These are phyloP conservation scores for Tenualosa ilisha DNA, from an alignment of 2,797 vertebrate genomes.

Conservation along the genomic window DNA sequence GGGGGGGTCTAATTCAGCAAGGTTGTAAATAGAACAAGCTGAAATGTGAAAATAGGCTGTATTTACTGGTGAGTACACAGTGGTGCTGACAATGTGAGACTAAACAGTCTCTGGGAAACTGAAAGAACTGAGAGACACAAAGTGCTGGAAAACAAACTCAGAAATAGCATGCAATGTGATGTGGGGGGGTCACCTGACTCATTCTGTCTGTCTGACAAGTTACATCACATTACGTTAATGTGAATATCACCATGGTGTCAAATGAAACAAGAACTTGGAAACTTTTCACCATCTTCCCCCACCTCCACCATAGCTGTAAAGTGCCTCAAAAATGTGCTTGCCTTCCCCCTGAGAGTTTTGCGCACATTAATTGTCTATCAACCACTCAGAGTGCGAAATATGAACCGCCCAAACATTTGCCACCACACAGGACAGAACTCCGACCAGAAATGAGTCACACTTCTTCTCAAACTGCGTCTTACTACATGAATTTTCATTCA, in stretches of 20 bases:
- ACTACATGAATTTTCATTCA: not conserved
- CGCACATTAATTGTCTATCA: not conserved
- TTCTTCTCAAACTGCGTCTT: not conserved
- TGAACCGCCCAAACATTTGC: not conserved
- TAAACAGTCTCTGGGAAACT: no score
- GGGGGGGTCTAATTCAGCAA: not conserved
- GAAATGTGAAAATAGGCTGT: not conserved
- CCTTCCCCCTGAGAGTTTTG: not conserved
- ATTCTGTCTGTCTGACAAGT: not conserved
- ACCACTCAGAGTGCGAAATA: not conserved
- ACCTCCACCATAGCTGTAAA: not conserved
- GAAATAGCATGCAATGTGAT: not conserved
- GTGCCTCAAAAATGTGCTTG: not conserved
- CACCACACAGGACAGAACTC: not conserved
- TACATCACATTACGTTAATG: slow-evolving; percentile 32
- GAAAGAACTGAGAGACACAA: not conserved
- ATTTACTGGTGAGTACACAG: not conserved
- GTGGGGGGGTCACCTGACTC: slow-evolving; percentile 30
- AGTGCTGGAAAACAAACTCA: slow-evolving; percentile 7
- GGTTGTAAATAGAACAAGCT: not conserved
- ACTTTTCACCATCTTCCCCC: not conserved
- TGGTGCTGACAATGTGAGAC: not conserved
- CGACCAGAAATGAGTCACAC: slow-evolving; percentile 8
- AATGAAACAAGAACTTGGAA: slow-evolving; percentile 34
- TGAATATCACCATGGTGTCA: not conserved